A percentile compares a stretch with the other conserved stretches of the same genome.
Conservation (phyloP, 2,888 invertebrate species). For the Oscheius sp. region DNA sequence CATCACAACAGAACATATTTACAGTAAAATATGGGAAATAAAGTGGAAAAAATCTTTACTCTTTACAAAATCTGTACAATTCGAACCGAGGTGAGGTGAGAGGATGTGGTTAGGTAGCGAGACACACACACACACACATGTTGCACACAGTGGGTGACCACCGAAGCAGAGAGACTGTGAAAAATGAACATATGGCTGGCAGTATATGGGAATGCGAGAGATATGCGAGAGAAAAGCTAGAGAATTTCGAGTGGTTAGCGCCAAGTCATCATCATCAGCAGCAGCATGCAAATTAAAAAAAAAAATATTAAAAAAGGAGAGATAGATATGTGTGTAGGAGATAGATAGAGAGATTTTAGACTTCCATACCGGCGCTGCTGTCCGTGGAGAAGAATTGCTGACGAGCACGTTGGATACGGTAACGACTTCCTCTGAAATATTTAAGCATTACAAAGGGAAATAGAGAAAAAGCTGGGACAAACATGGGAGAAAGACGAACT, state of each 20-base stretch:
- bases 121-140: slow-evolving; percentile 31
- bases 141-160: slow-evolving; percentile 10
- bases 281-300: background rate
- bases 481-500: too few species aligned
- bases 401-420: slow-evolving; percentile 66
- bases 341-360: slow-evolving; percentile 29
- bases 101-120: slow-evolving; percentile 22
- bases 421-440: slow-evolving; percentile 45
- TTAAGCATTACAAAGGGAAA: too few species aligned
- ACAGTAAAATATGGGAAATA: background rate
- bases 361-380: slow-evolving; percentile 57
- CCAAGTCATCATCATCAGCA: too few species aligned
- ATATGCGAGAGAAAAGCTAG: slow-evolving; percentile 2
- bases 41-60: slow-evolving; percentile 20
- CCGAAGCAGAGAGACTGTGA: slow-evolving; percentile 27
- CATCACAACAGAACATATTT: background rate
- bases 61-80: slow-evolving; percentile 21
- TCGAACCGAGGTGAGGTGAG: slow-evolving; percentile 31
- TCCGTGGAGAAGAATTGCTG: slow-evolving; percentile 63
- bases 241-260: background rate
- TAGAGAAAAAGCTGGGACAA: too few species aligned
- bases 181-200: background rate
- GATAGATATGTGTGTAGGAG: background rate
- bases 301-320: too few species aligned
- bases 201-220: too few species aligned